Evolutionary conservation across 2,113 vertebrate genomes (phyloP).

Genomic region (Nanorana parkeri): DNA sequence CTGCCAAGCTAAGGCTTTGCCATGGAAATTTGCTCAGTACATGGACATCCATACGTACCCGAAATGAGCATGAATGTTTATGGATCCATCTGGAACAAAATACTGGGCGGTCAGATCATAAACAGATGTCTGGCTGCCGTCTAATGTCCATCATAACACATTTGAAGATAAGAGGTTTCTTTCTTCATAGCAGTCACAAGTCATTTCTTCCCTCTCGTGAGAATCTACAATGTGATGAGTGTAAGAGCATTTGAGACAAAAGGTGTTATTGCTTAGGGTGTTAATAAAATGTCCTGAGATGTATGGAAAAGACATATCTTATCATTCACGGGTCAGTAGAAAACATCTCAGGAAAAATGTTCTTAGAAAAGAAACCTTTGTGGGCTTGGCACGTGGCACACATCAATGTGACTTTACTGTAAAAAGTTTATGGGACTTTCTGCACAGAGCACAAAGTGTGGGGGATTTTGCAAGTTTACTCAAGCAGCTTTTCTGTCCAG

Average conservation of each 20-base stretch:
- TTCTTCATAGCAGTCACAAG: too few species aligned
- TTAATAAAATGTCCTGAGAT: not conserved
- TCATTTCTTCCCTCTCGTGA: not conserved
- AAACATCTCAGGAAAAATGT: constrained; percentile 7
- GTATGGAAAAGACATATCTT: constrained; percentile 28
- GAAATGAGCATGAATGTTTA: too few species aligned
- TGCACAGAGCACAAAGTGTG: constrained; percentile 24
- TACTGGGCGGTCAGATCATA: too few species aligned
- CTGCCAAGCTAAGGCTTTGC: too few species aligned
- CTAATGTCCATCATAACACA: too few species aligned
- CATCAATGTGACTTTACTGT: constrained; percentile 1
- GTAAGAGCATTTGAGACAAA: not conserved
- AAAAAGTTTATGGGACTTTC: constrained; percentile 37
- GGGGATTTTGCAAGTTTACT: constrained; percentile 15
- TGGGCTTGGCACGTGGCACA: constrained; percentile 25
- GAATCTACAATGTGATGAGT: not conserved
- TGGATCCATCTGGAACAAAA: too few species aligned
- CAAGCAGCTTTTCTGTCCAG: constrained; percentile 34
- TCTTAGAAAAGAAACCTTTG: not conserved
- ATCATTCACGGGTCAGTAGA: not conserved
- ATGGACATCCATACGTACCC: too few species aligned
- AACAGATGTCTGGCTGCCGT: too few species aligned
- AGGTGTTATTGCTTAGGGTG: constrained; percentile 20
- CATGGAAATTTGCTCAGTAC: too few species aligned
- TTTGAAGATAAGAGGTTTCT: too few species aligned